Conservation (phyloP, 2,888 invertebrate species). For the Amblyteles armatorius region DNA sequence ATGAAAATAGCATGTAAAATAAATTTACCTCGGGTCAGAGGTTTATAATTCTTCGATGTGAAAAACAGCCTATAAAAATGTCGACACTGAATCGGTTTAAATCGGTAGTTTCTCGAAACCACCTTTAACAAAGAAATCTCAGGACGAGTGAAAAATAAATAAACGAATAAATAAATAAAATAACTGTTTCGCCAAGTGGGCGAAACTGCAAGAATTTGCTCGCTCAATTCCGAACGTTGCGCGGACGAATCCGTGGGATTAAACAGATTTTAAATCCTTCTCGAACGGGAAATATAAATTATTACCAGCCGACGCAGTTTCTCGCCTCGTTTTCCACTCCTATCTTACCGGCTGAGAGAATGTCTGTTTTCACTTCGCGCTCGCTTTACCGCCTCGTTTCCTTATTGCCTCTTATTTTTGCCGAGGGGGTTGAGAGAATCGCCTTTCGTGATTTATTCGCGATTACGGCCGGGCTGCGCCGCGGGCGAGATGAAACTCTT, state of each 20-base stretch:
- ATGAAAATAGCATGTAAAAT: too few relatives aligned
- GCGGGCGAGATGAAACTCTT: conserved; percentile 36
- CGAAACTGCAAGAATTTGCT: conserved; percentile 3
- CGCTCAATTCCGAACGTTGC: background rate
- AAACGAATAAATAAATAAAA: background rate
- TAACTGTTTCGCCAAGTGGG: background rate
- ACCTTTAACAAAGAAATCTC: too few relatives aligned
- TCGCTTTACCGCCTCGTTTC: conserved; percentile 7
- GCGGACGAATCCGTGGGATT: conserved; percentile 15
- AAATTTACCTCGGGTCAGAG: too few relatives aligned
- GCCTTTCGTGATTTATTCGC: conserved; percentile 49
- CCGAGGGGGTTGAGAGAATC: conserved; percentile 40
- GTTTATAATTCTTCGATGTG: too few relatives aligned
- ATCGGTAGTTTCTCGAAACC: too few relatives aligned
- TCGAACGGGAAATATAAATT: conserved; percentile 34
- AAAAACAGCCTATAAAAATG: too few relatives aligned
- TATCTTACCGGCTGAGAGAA: background rate
- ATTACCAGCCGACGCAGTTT: conserved; percentile 38
- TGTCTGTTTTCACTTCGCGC: conserved; percentile 18
- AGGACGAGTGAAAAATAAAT: too few relatives aligned
- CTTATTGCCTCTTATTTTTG: conserved; percentile 11
- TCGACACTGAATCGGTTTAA: too few relatives aligned
- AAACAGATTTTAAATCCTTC: conserved; percentile 39
- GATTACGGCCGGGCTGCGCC: conserved; percentile 45
- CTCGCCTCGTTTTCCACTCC: conserved; percentile 27